Evolutionary conservation across 2,113 vertebrate genomes (phyloP), one percentile per base, ranked within the genome.

Genomic region (Sigmodon hispidus): DNA sequence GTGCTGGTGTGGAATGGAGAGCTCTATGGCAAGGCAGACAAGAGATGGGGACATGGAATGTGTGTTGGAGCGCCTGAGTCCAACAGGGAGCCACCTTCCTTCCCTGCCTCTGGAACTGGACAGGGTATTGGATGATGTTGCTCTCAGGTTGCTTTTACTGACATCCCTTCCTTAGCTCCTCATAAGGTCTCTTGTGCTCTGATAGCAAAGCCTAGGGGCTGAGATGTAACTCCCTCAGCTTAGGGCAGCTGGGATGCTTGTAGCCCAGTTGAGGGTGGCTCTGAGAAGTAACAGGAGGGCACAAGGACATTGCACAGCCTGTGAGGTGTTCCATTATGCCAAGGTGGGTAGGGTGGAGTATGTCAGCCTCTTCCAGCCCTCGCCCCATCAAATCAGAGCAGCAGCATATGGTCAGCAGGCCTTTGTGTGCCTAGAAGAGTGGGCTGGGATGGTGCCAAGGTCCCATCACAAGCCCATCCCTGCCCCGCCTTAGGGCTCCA

Each of bases 351-450:
- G 89, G 87, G 59, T 43, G 40, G 61, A 94, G 52, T 10, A 2
- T 84, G 72, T 61, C 59, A 2, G 86, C 57, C 5, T 40, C 57
- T 50, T 52, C 31, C 40, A 57, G 15, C 17, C 1, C 17, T n/a
- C 16, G 21, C 4, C 36, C 57, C 26, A 34, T 91, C 93, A 95
- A 96, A 96, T 94, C 95, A 90, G 22, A 83, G 79, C 84, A 0
- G 34, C 83, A 43, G 73, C 93, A 87, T 89, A 83, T 57, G 96
- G 93, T 36, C 57, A 40, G 91, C 81, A 77, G 89, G 72, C 67
- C 87, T 91, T 52, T 63, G 87, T 91, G 90, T 89, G 69, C 87
- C 26, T 31, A 70, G 90, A 11, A 45, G 83, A 84, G 40, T 59
- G 50, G 40, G 26, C 81, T 89, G 94, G 93, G 86, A 36, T 0